These are phyloP conservation scores for Montipora cactus DNA, from an alignment of 64 coral and sea anemone species.

Conservation along the genomic window DNA sequence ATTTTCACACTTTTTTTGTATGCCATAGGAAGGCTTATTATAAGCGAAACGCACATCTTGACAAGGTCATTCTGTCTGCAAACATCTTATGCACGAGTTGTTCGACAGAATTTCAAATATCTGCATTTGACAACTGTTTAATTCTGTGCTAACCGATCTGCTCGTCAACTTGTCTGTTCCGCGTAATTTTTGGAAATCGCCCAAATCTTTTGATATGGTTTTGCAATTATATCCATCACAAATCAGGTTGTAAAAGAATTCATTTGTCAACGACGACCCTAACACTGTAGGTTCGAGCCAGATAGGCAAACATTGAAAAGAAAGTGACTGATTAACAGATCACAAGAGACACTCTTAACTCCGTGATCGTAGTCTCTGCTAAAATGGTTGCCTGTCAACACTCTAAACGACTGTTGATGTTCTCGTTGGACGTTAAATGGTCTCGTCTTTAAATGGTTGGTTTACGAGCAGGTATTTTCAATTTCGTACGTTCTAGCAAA, in stretches of 20 bases:
- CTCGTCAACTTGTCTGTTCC: conserved; percentile 23
- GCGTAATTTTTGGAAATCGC: conserved; percentile 1
- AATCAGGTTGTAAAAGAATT: background rate
- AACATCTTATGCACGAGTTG: conserved; percentile 4
- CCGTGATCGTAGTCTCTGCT: background rate
- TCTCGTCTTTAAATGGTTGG: background rate
- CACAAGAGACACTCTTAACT: background rate
- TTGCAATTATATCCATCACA: background rate
- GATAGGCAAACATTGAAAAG: background rate
- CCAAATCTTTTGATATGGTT: background rate
- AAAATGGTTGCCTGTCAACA: background rate
- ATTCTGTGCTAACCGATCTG: background rate
- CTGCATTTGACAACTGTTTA: conserved; percentile 34
- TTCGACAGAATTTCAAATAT: conserved; percentile 47
- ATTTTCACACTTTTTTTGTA: background rate
- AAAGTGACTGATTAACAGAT: background rate
- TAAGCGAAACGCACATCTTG: background rate
- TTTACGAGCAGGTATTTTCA: background rate
- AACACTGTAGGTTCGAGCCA: background rate
- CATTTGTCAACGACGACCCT: background rate
- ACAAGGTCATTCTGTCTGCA: background rate
- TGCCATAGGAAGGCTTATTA: background rate
- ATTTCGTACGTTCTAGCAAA: conserved; percentile 6
- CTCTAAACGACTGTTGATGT: conserved; percentile 41
- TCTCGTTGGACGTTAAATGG: background rate